phyloP scores from a whole-genome alignment of 2,888 invertebrate species.

The Steromphala cineraria region DNA sequence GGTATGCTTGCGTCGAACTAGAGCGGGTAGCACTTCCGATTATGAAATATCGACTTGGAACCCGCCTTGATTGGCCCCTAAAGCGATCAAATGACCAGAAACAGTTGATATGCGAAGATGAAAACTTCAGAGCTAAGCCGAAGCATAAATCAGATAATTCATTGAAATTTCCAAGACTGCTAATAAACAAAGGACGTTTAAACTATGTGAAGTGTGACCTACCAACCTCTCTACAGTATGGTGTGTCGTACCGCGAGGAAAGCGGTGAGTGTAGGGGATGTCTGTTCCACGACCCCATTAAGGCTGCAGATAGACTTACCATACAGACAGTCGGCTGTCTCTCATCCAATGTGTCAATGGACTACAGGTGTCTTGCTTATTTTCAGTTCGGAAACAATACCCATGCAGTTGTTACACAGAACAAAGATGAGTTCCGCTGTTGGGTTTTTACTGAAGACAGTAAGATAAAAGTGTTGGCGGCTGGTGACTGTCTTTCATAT shows the following conservation, averaged over 20 bases:
- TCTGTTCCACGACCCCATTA: constrained; percentile 40
- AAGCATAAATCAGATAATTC: neutral
- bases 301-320: constrained; percentile 33
- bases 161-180: constrained; percentile 28
- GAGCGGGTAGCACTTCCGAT: constrained; percentile 55
- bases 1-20: constrained; percentile 62
- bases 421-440: constrained; percentile 46
- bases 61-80: constrained; percentile 60
- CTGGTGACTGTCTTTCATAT: constrained; percentile 20
- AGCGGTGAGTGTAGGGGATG: constrained; percentile 49
- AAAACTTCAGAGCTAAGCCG: constrained; percentile 38
- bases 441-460: constrained; percentile 55
- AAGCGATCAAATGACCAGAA: constrained; percentile 43
- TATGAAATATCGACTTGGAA: constrained; percentile 58
- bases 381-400: constrained; percentile 51
- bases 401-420: constrained; percentile 52
- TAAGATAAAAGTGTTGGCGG: constrained; percentile 39
- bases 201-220: constrained; percentile 37
- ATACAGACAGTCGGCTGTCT: constrained; percentile 30
- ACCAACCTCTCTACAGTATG: constrained; percentile 34
- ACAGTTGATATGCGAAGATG: constrained; percentile 46
- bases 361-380: constrained; percentile 55
- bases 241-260: constrained; percentile 49
- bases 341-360: constrained; percentile 12
- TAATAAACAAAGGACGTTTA: constrained; percentile 32